phyloP scores from a whole-genome alignment of 1,140 invertebrate genomes.

The Acromyrmex heyeri region DNA sequence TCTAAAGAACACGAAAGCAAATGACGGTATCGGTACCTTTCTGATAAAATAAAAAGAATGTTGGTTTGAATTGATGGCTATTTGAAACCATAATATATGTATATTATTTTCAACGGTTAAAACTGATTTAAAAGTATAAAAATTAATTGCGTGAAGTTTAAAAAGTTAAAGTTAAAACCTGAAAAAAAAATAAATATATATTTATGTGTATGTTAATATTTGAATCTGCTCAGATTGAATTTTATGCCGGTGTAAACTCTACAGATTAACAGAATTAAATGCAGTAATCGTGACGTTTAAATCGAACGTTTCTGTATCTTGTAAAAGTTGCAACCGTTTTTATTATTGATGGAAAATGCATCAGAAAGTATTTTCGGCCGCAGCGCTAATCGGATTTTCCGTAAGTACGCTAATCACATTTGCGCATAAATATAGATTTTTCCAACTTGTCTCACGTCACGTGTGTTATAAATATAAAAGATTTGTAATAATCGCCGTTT shows the following conservation, averaged over 20 bases:
- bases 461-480: not conserved
- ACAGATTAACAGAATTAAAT: conserved; percentile 13
- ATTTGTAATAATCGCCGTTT: conserved; percentile 1
- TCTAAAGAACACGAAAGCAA: not conserved
- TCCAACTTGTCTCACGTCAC: not conserved
- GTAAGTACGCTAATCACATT: not conserved
- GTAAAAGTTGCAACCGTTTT: not conserved
- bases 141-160: not conserved
- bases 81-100: not conserved
- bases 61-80: not conserved
- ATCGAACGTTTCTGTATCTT: conserved; percentile 11
- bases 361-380: not conserved
- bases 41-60: not conserved
- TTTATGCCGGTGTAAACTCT: not conserved
- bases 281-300: not conserved
- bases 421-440: not conserved
- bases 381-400: conserved; percentile 5
- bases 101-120: not conserved
- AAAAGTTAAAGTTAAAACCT: not conserved
- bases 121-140: not conserved
- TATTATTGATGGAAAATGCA: conserved; percentile 16
- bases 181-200: not conserved
- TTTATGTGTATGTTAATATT: conserved; percentile 1
- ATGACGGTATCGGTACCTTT: not conserved
- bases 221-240: not conserved